A percentile compares a stretch with the other conserved stretches of the same genome.
Conservation (phyloP, 2,888 invertebrate genomes). For the Rhogogaster chlorosoma region DNA sequence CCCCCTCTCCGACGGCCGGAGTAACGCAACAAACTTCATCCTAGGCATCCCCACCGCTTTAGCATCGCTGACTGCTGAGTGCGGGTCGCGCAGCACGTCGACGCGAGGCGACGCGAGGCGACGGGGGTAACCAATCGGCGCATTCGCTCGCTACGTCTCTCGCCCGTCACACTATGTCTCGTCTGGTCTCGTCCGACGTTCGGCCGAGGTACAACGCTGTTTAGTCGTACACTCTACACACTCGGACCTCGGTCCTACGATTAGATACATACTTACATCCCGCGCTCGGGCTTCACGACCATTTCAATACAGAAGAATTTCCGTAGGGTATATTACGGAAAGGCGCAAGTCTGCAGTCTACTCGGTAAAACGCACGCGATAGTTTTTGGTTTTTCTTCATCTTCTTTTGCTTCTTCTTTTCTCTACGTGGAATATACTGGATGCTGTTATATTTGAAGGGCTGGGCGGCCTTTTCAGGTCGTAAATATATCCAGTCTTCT, state of each 20-base stretch:
- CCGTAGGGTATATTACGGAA: not conserved
- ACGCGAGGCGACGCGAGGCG: no score
- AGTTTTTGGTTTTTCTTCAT: not conserved
- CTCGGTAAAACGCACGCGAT: not conserved
- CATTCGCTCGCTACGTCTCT: conserved; percentile 32
- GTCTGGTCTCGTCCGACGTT: not conserved
- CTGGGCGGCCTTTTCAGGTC: not conserved
- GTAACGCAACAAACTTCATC: conserved; percentile 64
- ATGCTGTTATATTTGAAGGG: conserved; percentile 1
- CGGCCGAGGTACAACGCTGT: not conserved
- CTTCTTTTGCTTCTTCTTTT: not conserved
- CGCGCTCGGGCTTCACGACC: not conserved
- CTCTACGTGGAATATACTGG: not conserved
- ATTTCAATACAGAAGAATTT: not conserved
- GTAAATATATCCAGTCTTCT: not conserved
- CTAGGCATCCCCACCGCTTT: not conserved
- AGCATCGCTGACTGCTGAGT: not conserved
- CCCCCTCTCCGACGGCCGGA: conserved; percentile 75
- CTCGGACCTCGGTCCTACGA: not conserved
- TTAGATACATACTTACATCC: no score
- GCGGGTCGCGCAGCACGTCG: conserved; percentile 31
- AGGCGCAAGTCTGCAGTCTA: no score
- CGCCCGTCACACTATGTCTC: not conserved
- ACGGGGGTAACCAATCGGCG: conserved; percentile 36
- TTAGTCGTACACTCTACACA: not conserved